Evolutionary conservation across 2,113 vertebrate genomes (phyloP).

Genomic region (Stomatorhinus ivindoensis): DNA sequence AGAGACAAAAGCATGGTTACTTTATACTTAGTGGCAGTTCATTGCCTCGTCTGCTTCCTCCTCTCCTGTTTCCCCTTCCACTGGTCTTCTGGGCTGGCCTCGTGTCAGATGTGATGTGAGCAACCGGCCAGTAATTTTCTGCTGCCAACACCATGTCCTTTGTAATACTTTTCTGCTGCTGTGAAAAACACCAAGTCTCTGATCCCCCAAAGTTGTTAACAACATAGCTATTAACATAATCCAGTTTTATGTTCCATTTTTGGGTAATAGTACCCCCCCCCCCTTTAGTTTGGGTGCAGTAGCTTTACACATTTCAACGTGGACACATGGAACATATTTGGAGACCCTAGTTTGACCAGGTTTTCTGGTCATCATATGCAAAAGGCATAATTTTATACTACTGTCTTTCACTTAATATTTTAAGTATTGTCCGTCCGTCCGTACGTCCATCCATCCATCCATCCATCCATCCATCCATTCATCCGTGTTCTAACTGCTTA

Average conservation of each 20-base stretch:
- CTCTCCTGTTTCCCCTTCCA: conserved; percentile 42
- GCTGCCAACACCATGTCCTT: conserved; percentile 51
- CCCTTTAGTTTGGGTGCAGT: conserved; percentile 3
- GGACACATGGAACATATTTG: conserved; percentile 17
- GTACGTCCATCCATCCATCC: not conserved
- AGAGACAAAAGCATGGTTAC: not conserved
- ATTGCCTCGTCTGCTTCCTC: conserved; percentile 17
- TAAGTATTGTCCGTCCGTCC: not conserved
- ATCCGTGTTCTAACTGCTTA: not conserved
- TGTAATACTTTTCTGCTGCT: conserved; percentile 49
- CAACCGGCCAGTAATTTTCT: conserved; percentile 23
- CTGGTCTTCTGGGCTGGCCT: not conserved
- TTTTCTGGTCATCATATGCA: not conserved
- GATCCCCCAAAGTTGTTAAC: conserved; percentile 59
- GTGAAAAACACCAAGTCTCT: conserved; percentile 54
- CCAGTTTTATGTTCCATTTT: conserved; percentile 49
- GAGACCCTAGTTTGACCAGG: not conserved
- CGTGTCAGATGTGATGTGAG: conserved; percentile 10
- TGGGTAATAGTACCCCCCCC: conserved; percentile 34
- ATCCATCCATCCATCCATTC: not conserved
- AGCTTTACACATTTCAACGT: not conserved
- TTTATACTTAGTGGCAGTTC: not conserved
- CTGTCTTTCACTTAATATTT: not conserved
- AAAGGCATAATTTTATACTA: not conserved
- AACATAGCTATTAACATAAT: conserved; percentile 60